Conservation (phyloP, 2,113 vertebrate genomes). For the Actinemys pallida region DNA sequence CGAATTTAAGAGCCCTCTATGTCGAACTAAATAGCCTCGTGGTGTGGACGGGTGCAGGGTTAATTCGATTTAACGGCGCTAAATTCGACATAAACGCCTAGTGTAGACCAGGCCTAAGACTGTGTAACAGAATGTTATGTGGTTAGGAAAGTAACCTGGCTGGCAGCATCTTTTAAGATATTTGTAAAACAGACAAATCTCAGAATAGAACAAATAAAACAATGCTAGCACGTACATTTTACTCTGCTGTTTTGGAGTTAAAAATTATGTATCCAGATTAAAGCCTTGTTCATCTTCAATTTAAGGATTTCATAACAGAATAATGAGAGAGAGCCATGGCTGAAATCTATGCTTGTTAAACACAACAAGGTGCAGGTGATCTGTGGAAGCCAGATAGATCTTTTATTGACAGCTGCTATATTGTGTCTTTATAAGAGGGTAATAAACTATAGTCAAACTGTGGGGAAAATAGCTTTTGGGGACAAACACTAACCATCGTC, state of each 20-base stretch:
- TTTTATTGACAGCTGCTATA: background rate
- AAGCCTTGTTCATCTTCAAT: background rate
- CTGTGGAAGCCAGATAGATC: fast-evolving
- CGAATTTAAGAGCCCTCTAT: no score
- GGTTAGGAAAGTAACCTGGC: background rate
- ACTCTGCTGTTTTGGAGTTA: background rate
- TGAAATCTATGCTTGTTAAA: background rate
- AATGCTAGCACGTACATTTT: background rate
- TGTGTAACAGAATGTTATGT: background rate
- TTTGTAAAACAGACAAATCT: background rate
- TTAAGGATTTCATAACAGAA: background rate
- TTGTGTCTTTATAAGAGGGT: background rate
- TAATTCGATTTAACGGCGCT: no score
- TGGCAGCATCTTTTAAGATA: background rate
- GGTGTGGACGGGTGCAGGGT: no score
- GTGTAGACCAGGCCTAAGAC: no score
- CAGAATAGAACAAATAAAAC: background rate
- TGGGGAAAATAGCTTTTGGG: background rate
- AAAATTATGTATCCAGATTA: background rate
- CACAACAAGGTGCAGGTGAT: background rate
- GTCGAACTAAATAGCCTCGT: no score
- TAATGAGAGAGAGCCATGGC: fast-evolving
- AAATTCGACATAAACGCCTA: no score
- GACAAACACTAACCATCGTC: background rate
- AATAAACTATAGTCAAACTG: background rate